Evolutionary conservation across 2,888 invertebrate species (phyloP).

Genomic region (Ephialtes manifestator): DNA sequence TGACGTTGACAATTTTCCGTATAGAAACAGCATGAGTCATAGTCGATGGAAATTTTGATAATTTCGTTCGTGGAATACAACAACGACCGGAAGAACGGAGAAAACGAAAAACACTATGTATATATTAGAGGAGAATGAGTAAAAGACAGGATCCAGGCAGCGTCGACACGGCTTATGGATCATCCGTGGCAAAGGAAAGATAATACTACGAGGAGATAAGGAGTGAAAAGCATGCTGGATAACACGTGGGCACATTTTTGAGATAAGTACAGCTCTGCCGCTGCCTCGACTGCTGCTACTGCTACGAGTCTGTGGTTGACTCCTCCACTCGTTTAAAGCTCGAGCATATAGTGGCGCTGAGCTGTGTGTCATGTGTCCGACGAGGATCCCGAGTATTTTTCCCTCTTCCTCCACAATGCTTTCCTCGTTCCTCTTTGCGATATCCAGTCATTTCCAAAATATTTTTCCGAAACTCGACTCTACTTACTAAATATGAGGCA

Average conservation of each 20-base stretch:
- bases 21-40: neutral
- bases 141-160: neutral
- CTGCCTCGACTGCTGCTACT: constrained; percentile 9
- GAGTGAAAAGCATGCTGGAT: constrained; percentile 64
- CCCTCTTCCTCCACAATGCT: neutral
- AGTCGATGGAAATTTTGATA: neutral
- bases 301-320: constrained; percentile 8
- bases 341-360: constrained; percentile 17
- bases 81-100: neutral
- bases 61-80: neutral
- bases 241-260: constrained; percentile 73
- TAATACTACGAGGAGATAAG: constrained; percentile 56
- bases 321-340: constrained; percentile 31
- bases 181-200: constrained; percentile 41
- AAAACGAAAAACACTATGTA: neutral
- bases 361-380: constrained; percentile 38
- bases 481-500: neutral
- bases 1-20: neutral
- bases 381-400: constrained; percentile 22
- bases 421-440: constrained; percentile 1
- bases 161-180: constrained; percentile 39
- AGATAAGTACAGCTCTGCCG: constrained; percentile 63
- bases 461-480: neutral
- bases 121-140: constrained; percentile 5
- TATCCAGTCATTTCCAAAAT: constrained; percentile 33